These are phyloP conservation scores for Caenorhabditis japonica DNA, from an alignment of 2,888 invertebrate genomes.

Conservation along the genomic window DNA sequence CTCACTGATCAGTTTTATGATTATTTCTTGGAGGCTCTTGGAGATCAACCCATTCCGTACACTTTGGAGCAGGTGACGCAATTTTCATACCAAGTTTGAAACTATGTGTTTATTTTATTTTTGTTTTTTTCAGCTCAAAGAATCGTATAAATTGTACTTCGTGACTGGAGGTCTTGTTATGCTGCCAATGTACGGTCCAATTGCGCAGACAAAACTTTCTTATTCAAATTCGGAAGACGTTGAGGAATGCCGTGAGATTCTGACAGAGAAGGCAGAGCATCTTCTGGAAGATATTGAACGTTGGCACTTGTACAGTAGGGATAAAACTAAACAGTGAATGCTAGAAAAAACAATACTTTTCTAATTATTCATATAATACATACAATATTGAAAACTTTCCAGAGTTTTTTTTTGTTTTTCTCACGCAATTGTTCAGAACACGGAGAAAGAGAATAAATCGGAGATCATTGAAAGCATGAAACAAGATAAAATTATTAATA, in stretches of 20 bases:
- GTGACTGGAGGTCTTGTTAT: conserved; percentile 21
- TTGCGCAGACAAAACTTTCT: conserved; percentile 3
- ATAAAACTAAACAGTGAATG: too few species aligned
- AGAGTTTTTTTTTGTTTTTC: conserved; percentile 19
- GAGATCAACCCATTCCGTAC: conserved; percentile 24
- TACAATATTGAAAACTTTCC: conserved; percentile 18
- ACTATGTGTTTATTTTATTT: background rate
- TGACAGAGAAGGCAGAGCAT: conserved; percentile 6
- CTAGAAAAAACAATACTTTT: too few species aligned
- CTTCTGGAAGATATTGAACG: conserved; percentile 1
- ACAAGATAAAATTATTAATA: conserved; percentile 12
- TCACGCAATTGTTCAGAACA: conserved; percentile 34
- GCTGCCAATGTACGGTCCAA: conserved; percentile 30
- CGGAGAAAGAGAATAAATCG: conserved; percentile 31
- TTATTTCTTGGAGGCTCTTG: conserved; percentile 23
- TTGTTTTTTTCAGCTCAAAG: conserved; percentile 30
- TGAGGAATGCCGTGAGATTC: background rate
- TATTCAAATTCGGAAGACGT: conserved; percentile 7
- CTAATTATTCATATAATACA: background rate
- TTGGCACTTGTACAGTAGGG: conserved; percentile 38
- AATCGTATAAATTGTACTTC: conserved; percentile 27
- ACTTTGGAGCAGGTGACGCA: conserved; percentile 39
- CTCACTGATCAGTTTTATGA: conserved; percentile 47
- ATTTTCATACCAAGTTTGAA: background rate
- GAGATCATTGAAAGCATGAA: conserved; percentile 36